Percentiles rank a stretch among this genome's conserved stretches.
Evolutionary conservation across 2,113 vertebrate species (phyloP).

Genomic region (Nibea albiflora): DNA sequence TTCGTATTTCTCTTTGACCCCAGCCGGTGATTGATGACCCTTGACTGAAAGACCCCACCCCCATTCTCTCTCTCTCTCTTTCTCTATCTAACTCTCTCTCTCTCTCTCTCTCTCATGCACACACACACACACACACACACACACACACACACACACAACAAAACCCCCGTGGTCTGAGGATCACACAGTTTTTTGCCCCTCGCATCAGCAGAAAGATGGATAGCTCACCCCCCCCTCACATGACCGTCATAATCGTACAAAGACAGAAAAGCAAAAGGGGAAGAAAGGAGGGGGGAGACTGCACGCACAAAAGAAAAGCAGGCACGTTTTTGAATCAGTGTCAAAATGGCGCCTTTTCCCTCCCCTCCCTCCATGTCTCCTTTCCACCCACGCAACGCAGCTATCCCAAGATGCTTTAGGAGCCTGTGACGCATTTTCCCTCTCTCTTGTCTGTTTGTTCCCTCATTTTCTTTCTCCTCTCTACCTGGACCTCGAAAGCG

Average conservation of each 20-base stretch:
- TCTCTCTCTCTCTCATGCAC: background rate
- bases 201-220: constrained; percentile 76
- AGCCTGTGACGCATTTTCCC: constrained; percentile 67
- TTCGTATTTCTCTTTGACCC: constrained; percentile 81
- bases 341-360: constrained; percentile 79
- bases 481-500: constrained; percentile 56
- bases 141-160: constrained; percentile 23
- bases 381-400: constrained; percentile 58
- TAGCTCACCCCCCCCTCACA: constrained; percentile 52
- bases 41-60: constrained; percentile 77
- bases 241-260: constrained; percentile 66
- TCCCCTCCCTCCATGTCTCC: constrained; percentile 50
- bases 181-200: constrained; percentile 56
- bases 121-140: background rate
- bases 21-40: constrained; percentile 83
- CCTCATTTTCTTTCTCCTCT: constrained; percentile 52
- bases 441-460: constrained; percentile 30
- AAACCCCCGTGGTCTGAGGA: constrained; percentile 63
- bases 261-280: constrained; percentile 38
- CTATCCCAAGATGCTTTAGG: constrained; percentile 74
- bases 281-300: constrained; percentile 16
- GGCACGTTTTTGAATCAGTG: constrained; percentile 60
- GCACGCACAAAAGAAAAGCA: constrained; percentile 51
- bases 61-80: constrained; percentile 46
- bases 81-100: background rate